Conservation (phyloP, 2,888 invertebrate genomes). For the Conistra vaccinii region DNA sequence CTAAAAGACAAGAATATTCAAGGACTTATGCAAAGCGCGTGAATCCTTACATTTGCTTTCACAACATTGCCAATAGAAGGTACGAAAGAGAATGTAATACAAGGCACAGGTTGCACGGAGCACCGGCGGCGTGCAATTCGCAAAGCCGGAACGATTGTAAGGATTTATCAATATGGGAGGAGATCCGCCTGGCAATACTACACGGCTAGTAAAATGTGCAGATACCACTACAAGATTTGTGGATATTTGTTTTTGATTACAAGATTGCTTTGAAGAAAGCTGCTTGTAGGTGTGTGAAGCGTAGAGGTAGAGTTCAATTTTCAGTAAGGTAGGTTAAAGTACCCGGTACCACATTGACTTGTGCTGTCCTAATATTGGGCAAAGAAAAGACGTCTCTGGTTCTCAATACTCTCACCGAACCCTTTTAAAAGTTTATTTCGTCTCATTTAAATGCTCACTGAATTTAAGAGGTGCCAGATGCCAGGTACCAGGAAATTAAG, state of each 20-base stretch:
- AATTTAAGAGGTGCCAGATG: not conserved
- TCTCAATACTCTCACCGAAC: not conserved
- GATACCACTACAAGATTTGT: slow-evolving; percentile 69
- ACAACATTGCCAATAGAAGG: slow-evolving; percentile 56
- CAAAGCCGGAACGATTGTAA: slow-evolving; percentile 85
- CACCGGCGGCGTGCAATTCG: slow-evolving; percentile 79
- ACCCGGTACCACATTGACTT: no score
- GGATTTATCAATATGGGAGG: slow-evolving; percentile 85
- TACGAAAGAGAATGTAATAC: slow-evolving; percentile 76
- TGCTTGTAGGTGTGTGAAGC: not conserved
- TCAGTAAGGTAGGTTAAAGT: not conserved
- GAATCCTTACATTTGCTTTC: slow-evolving; percentile 56
- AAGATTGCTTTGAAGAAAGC: slow-evolving; percentile 34
- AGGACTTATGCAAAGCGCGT: slow-evolving; percentile 49
- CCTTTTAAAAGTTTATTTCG: not conserved
- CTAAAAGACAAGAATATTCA: slow-evolving; percentile 32
- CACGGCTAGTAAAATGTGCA: slow-evolving; percentile 68
- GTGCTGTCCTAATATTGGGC: not conserved
- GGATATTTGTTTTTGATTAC: slow-evolving; percentile 63
- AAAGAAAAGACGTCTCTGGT: not conserved
- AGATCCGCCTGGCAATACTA: slow-evolving; percentile 73
- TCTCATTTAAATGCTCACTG: not conserved
- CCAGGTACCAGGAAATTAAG: not conserved
- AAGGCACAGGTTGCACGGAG: slow-evolving; percentile 76
- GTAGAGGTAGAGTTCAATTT: not conserved